These are phyloP conservation scores for Callithrix jacchus DNA, from an alignment of 2,113 vertebrate species.

Conservation along the genomic window DNA sequence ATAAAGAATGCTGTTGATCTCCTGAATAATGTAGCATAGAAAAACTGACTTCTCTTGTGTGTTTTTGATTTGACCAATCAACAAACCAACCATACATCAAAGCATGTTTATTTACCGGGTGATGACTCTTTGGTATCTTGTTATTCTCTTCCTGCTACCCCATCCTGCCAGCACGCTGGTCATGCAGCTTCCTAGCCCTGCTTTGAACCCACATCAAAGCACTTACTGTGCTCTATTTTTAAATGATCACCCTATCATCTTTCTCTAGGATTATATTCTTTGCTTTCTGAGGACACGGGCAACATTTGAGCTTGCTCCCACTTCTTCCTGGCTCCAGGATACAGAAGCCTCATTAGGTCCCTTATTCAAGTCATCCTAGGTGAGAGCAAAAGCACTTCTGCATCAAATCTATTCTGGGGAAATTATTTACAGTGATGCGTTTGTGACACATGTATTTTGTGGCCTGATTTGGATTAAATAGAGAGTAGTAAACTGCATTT, in stretches of 20 bases:
- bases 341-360: not conserved
- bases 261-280: not conserved
- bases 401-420: not conserved
- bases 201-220: not conserved
- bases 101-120: not conserved
- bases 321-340: not conserved
- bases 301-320: not conserved
- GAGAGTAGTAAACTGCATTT: not conserved
- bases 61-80: not conserved
- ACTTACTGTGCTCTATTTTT: not conserved
- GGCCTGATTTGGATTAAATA: not conserved
- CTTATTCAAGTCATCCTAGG: not conserved
- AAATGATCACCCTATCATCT: not conserved
- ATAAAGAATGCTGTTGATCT: not conserved
- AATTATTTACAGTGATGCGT: not conserved
- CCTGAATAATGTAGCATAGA: not conserved
- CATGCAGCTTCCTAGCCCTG: not conserved
- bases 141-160: not conserved
- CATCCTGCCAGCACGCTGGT: not conserved
- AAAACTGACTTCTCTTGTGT: not conserved
- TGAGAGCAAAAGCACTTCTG: not conserved
- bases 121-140: not conserved
- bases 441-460: not conserved
- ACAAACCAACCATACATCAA: not conserved
- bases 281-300: not conserved